Evolutionary conservation across 2,888 invertebrate species (phyloP), one percentile per base, ranked within the genome.

Genomic region (Heteromyza rotundicornis): DNA sequence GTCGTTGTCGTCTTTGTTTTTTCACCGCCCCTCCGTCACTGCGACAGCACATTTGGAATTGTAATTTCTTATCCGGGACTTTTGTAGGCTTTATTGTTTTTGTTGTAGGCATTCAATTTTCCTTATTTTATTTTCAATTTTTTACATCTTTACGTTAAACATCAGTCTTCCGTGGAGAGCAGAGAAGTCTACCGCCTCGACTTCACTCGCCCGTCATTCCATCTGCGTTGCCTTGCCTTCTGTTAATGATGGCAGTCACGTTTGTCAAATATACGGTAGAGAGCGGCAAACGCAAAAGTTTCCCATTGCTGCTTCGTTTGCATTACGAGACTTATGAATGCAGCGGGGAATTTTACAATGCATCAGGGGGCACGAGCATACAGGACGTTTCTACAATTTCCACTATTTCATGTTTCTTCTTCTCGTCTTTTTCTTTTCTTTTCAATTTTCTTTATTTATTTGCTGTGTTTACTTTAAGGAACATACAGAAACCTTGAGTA

Each of bases 111-210:
- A n/a, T 40, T 40, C 3, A 7, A 27, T 27, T n/a, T 40, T 3
- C 40, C 14, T 40, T 40, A 40, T 40, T 47, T 47, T 47, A 47
- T 47, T 47, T 47, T 47, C 20, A 47, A 47, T 47, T 47, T 47
- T 47, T 19, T 40, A 7, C 40, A n/a, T n/a, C n/a, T n/a, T n/a
- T n/a, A n/a, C n/a, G n/a, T n/a, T n/a, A n/a, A n/a, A n/a, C n/a
- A n/a, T n/a, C n/a, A n/a, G 10, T n/a, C 10, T 40, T 40, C 3
- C 14, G 14, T 40, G 40, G 3, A 10, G 40, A 7, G 40, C 40
- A 40, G 10, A 40, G 32, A n/a, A 7, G 5, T 27, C 27, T 7
- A 27, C 27, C 10, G 10, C 10, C 10, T 27, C 27, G 27, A 27
- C 7, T 27, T 27, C 10, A 27, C 14, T n/a, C 40, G 40, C 40